A percentile compares a stretch with the other conserved stretches of the same genome.
phyloP scores from a whole-genome alignment of 2,113 vertebrate genomes.

The Gobius niger region DNA sequence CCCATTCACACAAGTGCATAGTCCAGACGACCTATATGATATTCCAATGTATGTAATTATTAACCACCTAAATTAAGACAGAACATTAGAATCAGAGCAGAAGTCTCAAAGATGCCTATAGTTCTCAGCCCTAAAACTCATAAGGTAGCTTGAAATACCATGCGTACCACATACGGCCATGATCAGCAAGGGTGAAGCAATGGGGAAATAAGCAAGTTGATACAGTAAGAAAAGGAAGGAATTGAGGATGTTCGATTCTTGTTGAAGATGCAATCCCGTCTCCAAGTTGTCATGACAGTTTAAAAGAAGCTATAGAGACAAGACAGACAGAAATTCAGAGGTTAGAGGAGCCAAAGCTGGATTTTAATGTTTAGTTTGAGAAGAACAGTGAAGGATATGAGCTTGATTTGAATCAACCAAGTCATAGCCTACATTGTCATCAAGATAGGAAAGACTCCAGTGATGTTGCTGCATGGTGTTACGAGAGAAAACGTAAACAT shows the following conservation, averaged over 20 bases:
- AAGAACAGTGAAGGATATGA: slow-evolving; percentile 7
- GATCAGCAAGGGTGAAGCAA: slow-evolving; percentile 65
- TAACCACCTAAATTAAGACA: slow-evolving; percentile 39
- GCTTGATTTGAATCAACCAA: slow-evolving; percentile 12
- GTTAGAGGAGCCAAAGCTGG: slow-evolving; percentile 65
- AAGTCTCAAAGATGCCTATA: slow-evolving; percentile 53
- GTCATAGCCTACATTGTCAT: not conserved
- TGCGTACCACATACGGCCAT: slow-evolving; percentile 74
- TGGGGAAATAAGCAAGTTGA: slow-evolving; percentile 50
- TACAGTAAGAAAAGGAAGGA: slow-evolving; percentile 65
- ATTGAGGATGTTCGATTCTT: slow-evolving; percentile 85
- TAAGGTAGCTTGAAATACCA: slow-evolving; percentile 71
- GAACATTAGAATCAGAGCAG: slow-evolving; percentile 63
- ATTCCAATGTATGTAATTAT: slow-evolving; percentile 30
- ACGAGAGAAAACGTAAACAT: not conserved
- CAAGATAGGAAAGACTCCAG: slow-evolving; percentile 15
- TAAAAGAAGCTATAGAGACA: slow-evolving; percentile 96
- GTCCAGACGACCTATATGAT: slow-evolving; percentile 36
- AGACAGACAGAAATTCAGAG: slow-evolving; percentile 74
- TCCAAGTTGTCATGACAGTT: slow-evolving; percentile 90
- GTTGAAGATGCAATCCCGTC: slow-evolving; percentile 91
- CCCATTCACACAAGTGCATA: slow-evolving; percentile 47
- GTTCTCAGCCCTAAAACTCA: slow-evolving; percentile 50
- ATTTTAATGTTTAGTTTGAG: slow-evolving; percentile 22
- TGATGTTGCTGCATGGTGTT: not conserved